Evolutionary conservation across 2,113 vertebrate genomes (phyloP), one percentile per base, ranked within the genome.

Genomic region (Cochlearius cochlearius): DNA sequence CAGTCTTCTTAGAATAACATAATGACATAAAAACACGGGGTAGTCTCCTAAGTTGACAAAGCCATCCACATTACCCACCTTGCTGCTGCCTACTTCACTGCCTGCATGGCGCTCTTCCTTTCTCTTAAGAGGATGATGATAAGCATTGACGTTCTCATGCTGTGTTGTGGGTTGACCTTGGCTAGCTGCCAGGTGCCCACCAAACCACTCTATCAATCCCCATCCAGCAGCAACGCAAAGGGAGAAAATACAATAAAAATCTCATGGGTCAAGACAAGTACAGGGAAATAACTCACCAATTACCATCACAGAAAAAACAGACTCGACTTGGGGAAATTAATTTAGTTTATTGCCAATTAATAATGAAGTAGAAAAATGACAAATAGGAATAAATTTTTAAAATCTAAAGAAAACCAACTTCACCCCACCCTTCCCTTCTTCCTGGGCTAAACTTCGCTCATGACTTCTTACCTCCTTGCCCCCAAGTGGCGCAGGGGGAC

Each of bases 401-500:
- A 60, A 39, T 69, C 25, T 50, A 30, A n/a, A 55, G 55, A 34
- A 55, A 39, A 15, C 2, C 1, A 27, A 11, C 0, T 13, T 26
- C 17, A 9, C 5, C 12, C 8, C 17, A 49, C 3, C 3, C 8
- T 7, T 39, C 7, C 18, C 13, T 15, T 78, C 43, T 43, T 74
- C 26, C 6, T 4, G 3, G 12, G 5, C 45, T 76, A 41, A 66
- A 5, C 23, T 62, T 67, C 34, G 16, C 8, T 21, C n/a, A 15
- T 3, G 3, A 1, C 8, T 69, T 75, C 62, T 80, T 64, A 6
- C 10, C 30, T 75, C 16, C 45, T 80, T 27, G 15, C 1, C 1
- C 0, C 6, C 18, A 4, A 34, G 10, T 4, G 7, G 5, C 3
- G 4, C 4, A 27, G 49, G 25, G 34, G 9, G 15, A 7, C 2